phyloP scores from a whole-genome alignment of 1,140 invertebrate species.

The Onthophagus taurus region DNA sequence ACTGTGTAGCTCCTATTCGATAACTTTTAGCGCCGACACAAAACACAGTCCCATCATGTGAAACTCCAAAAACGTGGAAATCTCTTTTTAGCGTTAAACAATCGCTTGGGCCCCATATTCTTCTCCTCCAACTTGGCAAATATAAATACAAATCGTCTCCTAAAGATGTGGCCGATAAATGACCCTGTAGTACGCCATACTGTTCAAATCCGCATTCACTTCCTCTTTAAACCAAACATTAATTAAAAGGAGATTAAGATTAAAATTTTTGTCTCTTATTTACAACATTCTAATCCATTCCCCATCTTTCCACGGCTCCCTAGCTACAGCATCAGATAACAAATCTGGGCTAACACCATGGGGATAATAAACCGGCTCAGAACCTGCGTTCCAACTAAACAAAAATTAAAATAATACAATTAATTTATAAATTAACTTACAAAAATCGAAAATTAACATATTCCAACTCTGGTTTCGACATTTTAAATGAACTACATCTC shows the following conservation, averaged over 20 bases:
- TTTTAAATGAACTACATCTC: slow-evolving; percentile 16
- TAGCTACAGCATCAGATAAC: slow-evolving; percentile 24
- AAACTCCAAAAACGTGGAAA: slow-evolving; percentile 21
- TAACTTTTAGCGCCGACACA: slow-evolving; percentile 21
- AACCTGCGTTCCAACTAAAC: slow-evolving; percentile 30
- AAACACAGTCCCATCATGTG: slow-evolving; percentile 24
- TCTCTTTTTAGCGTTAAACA: slow-evolving; percentile 16
- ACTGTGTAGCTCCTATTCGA: slow-evolving; percentile 23
- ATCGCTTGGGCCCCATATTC: slow-evolving; percentile 19
- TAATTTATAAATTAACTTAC: slow-evolving; percentile 20
- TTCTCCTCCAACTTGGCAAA: slow-evolving; percentile 22
- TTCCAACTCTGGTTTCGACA: slow-evolving; percentile 17
- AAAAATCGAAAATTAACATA: slow-evolving; percentile 31
- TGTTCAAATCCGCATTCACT: slow-evolving; percentile 26
- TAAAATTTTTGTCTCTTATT: not conserved
- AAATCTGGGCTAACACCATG: slow-evolving; percentile 22
- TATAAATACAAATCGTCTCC: slow-evolving; percentile 23
- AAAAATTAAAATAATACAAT: too few relatives aligned
- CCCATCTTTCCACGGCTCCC: slow-evolving; percentile 27
- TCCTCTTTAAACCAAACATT: slow-evolving; percentile 14
- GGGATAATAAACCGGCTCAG: slow-evolving; percentile 22
- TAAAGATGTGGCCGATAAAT: slow-evolving; percentile 18
- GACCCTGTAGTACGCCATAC: slow-evolving; percentile 27
- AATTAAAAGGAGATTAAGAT: not conserved
- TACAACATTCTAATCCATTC: slow-evolving; percentile 29